Evolutionary conservation across 2,113 vertebrate species (phyloP).

Genomic region (Zosterops japonicus): DNA sequence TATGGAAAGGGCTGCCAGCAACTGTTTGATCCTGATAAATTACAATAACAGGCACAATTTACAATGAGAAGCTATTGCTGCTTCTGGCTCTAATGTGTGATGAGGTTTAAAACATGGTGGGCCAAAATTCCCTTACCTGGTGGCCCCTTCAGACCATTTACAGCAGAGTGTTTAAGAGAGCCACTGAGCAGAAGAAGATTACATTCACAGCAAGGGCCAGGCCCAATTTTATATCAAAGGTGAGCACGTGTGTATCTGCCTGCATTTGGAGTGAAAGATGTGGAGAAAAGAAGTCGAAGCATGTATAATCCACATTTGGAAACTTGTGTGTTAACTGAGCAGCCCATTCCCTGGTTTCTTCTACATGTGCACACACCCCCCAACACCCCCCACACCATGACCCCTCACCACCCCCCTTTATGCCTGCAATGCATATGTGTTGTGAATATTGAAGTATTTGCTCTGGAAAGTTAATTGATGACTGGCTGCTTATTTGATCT

Average conservation of each 20-base stretch:
- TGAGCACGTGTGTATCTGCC: neutral
- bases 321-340: neutral
- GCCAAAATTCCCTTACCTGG: conserved; percentile 47
- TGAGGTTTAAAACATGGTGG: conserved; percentile 40
- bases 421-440: conserved; percentile 47
- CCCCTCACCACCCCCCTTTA: neutral
- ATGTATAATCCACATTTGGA: neutral
- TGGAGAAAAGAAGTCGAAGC: neutral
- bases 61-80: conserved; percentile 59
- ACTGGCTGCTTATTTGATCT: conserved; percentile 50
- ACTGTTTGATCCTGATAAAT: conserved; percentile 69
- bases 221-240: neutral
- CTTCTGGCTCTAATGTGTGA: conserved; percentile 50
- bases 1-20: conserved; percentile 60
- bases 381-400: neutral
- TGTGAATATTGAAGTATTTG: conserved; percentile 11
- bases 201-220: neutral
- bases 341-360: neutral
- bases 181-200: neutral
- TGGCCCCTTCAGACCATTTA: neutral
- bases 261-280: neutral
- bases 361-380: neutral
- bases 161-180: neutral
- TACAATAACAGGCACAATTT: conserved; percentile 58
- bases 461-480: conserved; percentile 36